These are phyloP conservation scores for Argyresthia goedartella DNA, from an alignment of 2,888 invertebrate genomes.

Conservation along the genomic window DNA sequence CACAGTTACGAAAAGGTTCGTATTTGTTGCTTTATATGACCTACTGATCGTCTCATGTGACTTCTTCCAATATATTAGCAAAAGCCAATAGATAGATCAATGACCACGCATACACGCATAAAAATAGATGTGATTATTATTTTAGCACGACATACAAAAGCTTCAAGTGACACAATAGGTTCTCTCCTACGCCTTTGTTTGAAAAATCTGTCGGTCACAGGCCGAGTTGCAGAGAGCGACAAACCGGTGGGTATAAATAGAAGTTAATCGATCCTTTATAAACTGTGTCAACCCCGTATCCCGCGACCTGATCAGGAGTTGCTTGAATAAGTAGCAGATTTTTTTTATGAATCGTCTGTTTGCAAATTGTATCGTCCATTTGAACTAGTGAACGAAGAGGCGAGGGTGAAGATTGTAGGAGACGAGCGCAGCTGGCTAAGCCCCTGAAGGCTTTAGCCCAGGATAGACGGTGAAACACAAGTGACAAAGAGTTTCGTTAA, in stretches of 20 bases:
- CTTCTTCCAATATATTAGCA: background rate
- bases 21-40: too few relatives aligned
- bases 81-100: background rate
- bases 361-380: too few relatives aligned
- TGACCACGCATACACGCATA: too few relatives aligned
- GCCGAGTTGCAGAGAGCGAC: constrained; percentile 17
- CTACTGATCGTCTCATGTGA: too few relatives aligned
- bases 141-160: constrained; percentile 28
- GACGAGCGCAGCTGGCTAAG: too few relatives aligned
- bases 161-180: constrained; percentile 20
- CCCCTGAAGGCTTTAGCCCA: too few relatives aligned
- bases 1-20: too few relatives aligned
- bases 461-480: too few relatives aligned
- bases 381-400: too few relatives aligned
- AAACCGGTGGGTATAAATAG: constrained; percentile 55
- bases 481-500: too few relatives aligned
- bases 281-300: constrained; percentile 55
- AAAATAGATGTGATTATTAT: background rate
- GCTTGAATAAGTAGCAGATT: background rate
- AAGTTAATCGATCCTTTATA: constrained; percentile 61
- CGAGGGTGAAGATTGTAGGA: too few relatives aligned
- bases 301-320: constrained; percentile 26
- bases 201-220: constrained; percentile 18
- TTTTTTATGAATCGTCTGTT: too few relatives aligned
- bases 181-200: constrained; percentile 28